These are phyloP conservation scores for Bruchidius siliquastri DNA, from an alignment of 2,888 invertebrate genomes.

Conservation along the genomic window DNA sequence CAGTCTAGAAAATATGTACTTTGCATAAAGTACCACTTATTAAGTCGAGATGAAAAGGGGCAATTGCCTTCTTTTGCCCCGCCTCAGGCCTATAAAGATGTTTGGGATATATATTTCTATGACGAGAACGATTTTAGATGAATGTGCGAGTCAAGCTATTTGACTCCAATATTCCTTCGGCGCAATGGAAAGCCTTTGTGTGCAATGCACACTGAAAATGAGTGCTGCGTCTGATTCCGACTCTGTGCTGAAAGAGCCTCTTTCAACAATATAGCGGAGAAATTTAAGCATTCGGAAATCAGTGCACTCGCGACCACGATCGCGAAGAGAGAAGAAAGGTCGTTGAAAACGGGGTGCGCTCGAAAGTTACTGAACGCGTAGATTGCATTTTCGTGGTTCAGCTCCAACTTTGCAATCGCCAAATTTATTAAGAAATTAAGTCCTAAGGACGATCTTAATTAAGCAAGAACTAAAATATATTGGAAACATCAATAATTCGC, in stretches of 20 bases:
- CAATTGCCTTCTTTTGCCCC: no score
- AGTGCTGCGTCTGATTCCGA: not conserved
- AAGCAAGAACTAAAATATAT: not conserved
- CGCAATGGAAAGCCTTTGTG: no score
- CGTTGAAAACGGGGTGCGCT: not conserved
- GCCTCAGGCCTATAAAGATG: no score
- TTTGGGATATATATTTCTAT: no score
- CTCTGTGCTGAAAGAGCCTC: not conserved
- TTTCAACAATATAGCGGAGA: not conserved
- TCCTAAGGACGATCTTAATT: not conserved
- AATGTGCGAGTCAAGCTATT: no score
- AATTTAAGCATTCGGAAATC: not conserved
- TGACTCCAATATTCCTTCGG: no score
- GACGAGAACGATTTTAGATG: no score
- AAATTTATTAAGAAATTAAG: not conserved
- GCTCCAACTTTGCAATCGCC: not conserved
- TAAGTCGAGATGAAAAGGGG: no score
- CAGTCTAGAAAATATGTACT: no score
- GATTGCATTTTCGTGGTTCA: not conserved
- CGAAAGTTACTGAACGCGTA: not conserved
- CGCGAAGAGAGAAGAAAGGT: not conserved
- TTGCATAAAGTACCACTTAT: no score
- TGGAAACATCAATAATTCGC: not conserved
- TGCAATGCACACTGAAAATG: no score
- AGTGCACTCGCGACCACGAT: not conserved